Evolutionary conservation across 2,113 vertebrate genomes (phyloP).

Genomic region (Mustelus asterias): DNA sequence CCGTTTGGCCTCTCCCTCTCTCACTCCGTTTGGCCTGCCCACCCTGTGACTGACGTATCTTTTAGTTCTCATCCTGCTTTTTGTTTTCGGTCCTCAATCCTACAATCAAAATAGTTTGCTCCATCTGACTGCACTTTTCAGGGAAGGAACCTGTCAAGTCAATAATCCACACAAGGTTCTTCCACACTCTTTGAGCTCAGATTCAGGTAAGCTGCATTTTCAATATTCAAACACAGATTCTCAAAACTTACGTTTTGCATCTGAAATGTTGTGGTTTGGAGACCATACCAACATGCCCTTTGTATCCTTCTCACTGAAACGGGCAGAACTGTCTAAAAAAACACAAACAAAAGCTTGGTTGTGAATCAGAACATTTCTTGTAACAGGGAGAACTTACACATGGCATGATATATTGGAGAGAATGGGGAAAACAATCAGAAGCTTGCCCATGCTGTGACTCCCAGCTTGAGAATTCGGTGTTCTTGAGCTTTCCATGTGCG

Average conservation of each 20-base stretch:
- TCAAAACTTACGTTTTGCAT: constrained; percentile 74
- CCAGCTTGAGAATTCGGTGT: constrained; percentile 40
- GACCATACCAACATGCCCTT: constrained; percentile 90
- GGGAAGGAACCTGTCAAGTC: too few species aligned
- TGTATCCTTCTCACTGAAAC: constrained; percentile 71
- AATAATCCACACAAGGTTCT: too few species aligned
- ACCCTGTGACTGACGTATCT: too few species aligned
- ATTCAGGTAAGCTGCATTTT: not conserved
- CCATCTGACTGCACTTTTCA: too few species aligned
- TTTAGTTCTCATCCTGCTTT: too few species aligned
- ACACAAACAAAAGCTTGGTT: constrained; percentile 29
- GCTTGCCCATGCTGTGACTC: not conserved
- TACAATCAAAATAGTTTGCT: too few species aligned
- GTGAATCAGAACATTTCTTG: constrained; percentile 33
- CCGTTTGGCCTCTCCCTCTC: too few species aligned
- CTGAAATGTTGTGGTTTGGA: constrained; percentile 74
- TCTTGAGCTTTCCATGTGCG: not conserved
- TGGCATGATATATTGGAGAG: constrained; percentile 35
- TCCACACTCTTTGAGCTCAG: not conserved
- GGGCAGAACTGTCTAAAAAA: constrained; percentile 60
- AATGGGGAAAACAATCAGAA: not conserved
- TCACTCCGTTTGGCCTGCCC: too few species aligned
- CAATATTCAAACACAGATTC: not conserved
- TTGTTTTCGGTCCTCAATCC: too few species aligned
- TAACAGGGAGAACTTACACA: constrained; percentile 40